Evolutionary conservation across 2,888 invertebrate genomes (phyloP).

Genomic region (Xestia xanthographa): DNA sequence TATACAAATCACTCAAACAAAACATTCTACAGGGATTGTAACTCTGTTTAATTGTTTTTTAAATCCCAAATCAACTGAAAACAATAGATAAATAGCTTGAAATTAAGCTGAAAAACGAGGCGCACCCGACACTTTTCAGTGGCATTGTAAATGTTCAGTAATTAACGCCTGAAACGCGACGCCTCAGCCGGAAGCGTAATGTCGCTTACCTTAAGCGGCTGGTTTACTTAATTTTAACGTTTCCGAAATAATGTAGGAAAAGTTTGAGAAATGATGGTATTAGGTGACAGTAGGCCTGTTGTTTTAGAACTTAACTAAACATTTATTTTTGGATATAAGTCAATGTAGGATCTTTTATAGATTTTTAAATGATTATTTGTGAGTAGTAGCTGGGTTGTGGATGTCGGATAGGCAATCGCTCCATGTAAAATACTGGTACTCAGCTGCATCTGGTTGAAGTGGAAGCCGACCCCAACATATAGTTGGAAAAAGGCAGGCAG

Average conservation of each 20-base stretch:
- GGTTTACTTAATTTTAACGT: conserved; percentile 57
- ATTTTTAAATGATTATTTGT: neutral
- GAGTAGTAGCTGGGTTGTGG: too few relatives aligned
- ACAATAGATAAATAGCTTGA: conserved; percentile 29
- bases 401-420: too few relatives aligned
- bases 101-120: conserved; percentile 49
- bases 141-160: conserved; percentile 54
- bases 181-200: conserved; percentile 52
- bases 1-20: neutral
- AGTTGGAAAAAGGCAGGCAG: too few relatives aligned
- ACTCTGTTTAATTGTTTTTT: neutral
- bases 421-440: too few relatives aligned
- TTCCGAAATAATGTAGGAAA: conserved; percentile 33
- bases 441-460: too few relatives aligned
- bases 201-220: conserved; percentile 60
- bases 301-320: neutral
- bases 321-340: neutral
- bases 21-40: too few relatives aligned
- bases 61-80: conserved; percentile 12
- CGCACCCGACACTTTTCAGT: conserved; percentile 53
- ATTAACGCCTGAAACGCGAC: conserved; percentile 61
- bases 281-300: neutral
- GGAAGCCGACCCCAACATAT: too few relatives aligned
- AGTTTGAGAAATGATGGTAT: conserved; percentile 31
- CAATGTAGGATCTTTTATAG: neutral